Base-by-base conservation (phyloP, 2,113 vertebrate genomes). In the Scophthalmus maximus region DNA sequence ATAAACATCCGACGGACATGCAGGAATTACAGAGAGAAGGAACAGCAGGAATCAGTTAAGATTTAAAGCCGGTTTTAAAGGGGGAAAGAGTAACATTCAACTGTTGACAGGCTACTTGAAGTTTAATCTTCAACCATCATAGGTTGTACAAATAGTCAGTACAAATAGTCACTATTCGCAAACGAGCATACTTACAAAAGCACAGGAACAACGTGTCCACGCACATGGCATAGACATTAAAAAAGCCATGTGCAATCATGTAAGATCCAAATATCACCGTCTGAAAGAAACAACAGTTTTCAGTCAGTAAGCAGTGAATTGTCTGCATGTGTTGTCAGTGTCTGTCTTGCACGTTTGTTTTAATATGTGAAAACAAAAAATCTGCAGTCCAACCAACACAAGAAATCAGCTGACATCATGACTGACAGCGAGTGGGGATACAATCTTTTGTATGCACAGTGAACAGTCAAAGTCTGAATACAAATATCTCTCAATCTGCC, bases 121-220 rank as follows among this genome's bases (percentile, higher is more conserved):
- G 8, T 68, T 27, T 9, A 1, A 38, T 23, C 44, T 62, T 70
- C 25, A n/a, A 60, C 23, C n/a, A 22, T 17, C 2, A 22, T 5
- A 46, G 30, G n/a, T 22, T n/a, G 22, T 22, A 50, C 11, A 25
- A 26, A 25, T 18, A 29, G 32, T 53, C 26, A 22, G 22, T 22
- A 50, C 11, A 25, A 26, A 25, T 18, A 29, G 32, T 53, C 12
- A 11, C 1, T 36, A 8, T 8, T 60, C 6, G 69, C 18, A 57
- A 8, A 18, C 11, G 32, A 52, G 1, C 32, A 72, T 95, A 98
- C 97, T 98, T 91, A 99, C 97, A 98, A 89, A 98, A 98, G 88
- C 97, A 99, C 87, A 99, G 94, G 94, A 98, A 98, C 80, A 98
- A 91, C 0, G 97, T 98, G 86, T 99, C 97, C n/a, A 99, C 95